phyloP scores from a whole-genome alignment of 2,113 vertebrate species.

The Apaloderma vittatum region DNA sequence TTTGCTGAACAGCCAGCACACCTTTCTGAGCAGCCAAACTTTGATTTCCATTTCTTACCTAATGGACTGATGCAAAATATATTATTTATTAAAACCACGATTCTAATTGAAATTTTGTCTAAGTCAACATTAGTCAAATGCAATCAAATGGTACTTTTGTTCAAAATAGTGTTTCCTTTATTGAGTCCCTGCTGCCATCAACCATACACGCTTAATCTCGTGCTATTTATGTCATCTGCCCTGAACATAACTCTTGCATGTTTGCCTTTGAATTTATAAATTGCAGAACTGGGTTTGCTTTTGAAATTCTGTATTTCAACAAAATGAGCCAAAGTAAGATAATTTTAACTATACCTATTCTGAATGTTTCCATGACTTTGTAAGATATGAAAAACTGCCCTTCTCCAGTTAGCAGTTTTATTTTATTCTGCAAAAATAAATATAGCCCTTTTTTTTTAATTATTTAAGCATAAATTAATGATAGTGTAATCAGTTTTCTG shows the following conservation, averaged over 20 bases:
- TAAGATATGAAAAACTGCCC: neutral
- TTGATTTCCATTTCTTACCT: neutral
- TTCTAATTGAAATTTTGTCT: neutral
- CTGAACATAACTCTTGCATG: neutral
- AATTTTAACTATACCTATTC: neutral
- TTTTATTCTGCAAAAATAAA: conserved; percentile 30
- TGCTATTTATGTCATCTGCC: neutral
- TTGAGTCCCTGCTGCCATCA: neutral
- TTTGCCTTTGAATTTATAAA: neutral
- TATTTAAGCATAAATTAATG: neutral
- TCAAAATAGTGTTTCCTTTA: neutral
- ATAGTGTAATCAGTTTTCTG: conserved; percentile 5
- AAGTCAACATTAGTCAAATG: neutral
- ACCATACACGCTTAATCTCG: neutral
- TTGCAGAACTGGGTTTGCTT: neutral
- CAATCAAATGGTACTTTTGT: neutral
- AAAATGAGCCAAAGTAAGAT: neutral
- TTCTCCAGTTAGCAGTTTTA: neutral
- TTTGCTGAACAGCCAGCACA: neutral
- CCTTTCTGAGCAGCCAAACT: neutral
- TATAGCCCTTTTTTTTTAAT: neutral
- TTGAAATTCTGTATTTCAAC: neutral
- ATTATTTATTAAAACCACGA: neutral
- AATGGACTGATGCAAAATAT: neutral
- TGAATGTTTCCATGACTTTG: neutral